Evolutionary conservation across 1,140 invertebrate genomes (phyloP), one percentile per base, ranked within the genome.

Genomic region (Thalassaphorura encarpata): DNA sequence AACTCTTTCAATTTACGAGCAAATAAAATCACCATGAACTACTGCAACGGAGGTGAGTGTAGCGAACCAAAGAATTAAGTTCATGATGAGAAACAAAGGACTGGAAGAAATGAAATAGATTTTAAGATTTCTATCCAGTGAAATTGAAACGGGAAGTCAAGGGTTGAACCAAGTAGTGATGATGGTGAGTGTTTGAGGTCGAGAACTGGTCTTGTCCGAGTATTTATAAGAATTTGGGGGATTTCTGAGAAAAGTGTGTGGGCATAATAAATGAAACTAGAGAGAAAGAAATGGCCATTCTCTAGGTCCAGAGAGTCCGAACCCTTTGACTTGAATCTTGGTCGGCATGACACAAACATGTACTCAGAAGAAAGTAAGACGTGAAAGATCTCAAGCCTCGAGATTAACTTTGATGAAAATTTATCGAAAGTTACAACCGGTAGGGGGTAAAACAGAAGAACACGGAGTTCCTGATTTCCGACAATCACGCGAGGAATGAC

Each of bases 351-450:
- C n/a, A n/a, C n/a, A n/a, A n/a, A n/a, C n/a, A n/a, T n/a, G n/a
- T n/a, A n/a, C n/a, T n/a, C n/a, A 51, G 24, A 15, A 27, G 50
- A 52, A 39, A 50, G 48, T 19, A 50, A 23, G 28, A 18, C 26
- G 21, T 19, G 36, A 18, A n/a, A 1, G 36, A 54, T 31, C 1
- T 39, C 33, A 13, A 23, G 21, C 24, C 18, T 24, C 5, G 26
- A 53, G 45, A 60, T 60, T 54, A 60, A 45, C 16, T 40, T 50
- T 59, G 49, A 60, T 60, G 58, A 60, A 60, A 60, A 60, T 60
- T 54, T 60, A 60, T 60, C 40, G 58, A 52, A 27, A 55, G 42
- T 40, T 42, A n/a, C 18, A 27, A 29, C 36, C 52, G n/a, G 47
- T 24, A 23, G 52, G 57, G 57, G 57, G 52, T 36, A 11, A 36